A percentile compares a stretch with the other conserved stretches of the same genome.
phyloP scores from a whole-genome alignment of 30 jellyfish, hydroid and myxozoan genomes.

The Sanderia malayensis region DNA sequence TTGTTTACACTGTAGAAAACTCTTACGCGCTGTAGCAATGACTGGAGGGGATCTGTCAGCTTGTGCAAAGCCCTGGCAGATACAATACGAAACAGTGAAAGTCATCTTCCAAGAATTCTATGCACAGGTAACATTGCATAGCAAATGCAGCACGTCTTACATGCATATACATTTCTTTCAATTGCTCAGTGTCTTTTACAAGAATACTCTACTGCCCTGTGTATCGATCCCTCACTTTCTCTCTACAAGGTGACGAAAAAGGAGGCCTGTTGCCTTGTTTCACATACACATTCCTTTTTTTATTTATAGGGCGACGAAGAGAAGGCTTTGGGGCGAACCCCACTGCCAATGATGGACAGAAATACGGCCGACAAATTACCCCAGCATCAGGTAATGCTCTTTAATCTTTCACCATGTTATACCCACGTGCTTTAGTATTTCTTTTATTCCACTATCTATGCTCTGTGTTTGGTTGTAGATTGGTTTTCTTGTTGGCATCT shows the following conservation, averaged over 20 bases:
- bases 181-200: too few relatives aligned
- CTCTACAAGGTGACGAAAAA: too few relatives aligned
- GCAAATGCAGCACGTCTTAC: too few relatives aligned
- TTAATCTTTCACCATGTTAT: too few relatives aligned
- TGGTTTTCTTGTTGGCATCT: slow-evolving; percentile 94
- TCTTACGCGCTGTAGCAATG: slow-evolving; percentile 92
- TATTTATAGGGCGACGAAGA: slow-evolving; percentile 95
- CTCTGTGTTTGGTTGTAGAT: slow-evolving; percentile 67
- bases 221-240: too few relatives aligned
- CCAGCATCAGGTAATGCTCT: slow-evolving; percentile 95
- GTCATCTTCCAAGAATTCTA: slow-evolving; percentile 95
- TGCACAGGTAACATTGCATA: slow-evolving; percentile 92
- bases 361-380: slow-evolving; percentile 97
- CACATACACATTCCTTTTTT: too few relatives aligned
- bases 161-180: too few relatives aligned
- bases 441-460: too few relatives aligned
- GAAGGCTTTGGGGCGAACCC: slow-evolving; percentile 93
- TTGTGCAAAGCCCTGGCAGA: slow-evolving; percentile 97
- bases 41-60: slow-evolving; percentile 96
- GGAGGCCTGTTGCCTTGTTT: too few relatives aligned
- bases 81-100: slow-evolving; percentile 92
- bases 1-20: slow-evolving; percentile 50
- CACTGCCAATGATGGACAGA: slow-evolving; percentile 98
- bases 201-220: too few relatives aligned
- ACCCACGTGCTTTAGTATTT: too few relatives aligned